Evolutionary conservation across 2,888 invertebrate genomes (phyloP).

Genomic region (Phaonia tiefii): DNA sequence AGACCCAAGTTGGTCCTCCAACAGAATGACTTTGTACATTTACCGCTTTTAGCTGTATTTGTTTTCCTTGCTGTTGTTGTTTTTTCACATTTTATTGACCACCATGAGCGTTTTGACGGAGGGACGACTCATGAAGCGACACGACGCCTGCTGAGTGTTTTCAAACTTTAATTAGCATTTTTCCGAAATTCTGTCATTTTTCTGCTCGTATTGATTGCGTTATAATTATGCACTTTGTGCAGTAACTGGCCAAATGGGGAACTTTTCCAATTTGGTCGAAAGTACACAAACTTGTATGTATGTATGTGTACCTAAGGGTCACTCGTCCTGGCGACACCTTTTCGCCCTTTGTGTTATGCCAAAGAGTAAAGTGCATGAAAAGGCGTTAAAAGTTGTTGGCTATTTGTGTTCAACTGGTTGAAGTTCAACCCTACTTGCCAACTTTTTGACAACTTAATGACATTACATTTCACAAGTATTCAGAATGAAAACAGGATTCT

Average conservation of each 20-base stretch:
- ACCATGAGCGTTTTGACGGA: not conserved
- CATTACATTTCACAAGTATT: constrained; percentile 13
- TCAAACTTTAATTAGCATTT: constrained; percentile 36
- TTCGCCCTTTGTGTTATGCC: not conserved
- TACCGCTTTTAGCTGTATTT: constrained; percentile 28
- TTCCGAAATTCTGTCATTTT: not conserved
- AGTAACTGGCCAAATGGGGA: not conserved
- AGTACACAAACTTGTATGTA: not conserved
- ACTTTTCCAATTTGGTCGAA: constrained; percentile 20
- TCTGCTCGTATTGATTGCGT: constrained; percentile 27
- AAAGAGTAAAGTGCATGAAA: constrained; percentile 16
- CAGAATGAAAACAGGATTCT: no score
- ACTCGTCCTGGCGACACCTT: not conserved
- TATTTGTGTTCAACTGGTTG: constrained; percentile 7
- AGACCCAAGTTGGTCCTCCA: not conserved
- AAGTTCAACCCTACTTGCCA: not conserved
- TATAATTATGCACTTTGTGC: constrained; percentile 38
- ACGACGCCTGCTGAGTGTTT: not conserved
- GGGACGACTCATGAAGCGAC: no score
- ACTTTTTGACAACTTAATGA: constrained; percentile 28
- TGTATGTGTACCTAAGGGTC: not conserved
- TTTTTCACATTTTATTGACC: constrained; percentile 11
- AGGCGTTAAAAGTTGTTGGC: constrained; percentile 29
- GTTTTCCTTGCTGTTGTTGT: not conserved
- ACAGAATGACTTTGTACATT: constrained; percentile 21